Evolutionary conservation across 2,113 vertebrate species (phyloP), one percentile per base, ranked within the genome.

Genomic region (Rana temporaria): DNA sequence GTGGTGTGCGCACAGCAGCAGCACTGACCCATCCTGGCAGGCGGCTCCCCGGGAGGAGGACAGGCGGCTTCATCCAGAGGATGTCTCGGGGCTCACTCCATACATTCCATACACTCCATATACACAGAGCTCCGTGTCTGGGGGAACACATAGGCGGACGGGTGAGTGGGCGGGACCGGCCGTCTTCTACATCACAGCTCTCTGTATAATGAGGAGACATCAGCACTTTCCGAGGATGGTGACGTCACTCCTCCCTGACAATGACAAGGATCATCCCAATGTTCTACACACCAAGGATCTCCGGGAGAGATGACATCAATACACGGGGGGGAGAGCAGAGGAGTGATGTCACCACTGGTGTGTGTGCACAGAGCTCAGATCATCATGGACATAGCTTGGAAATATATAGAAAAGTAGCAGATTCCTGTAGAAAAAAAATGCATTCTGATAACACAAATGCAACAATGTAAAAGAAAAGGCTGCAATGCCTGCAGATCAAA

Each of bases 1-100:
- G 95, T 95, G 88, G 88, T 87, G 89, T 96, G 93, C 93, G 91
- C 86, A 90, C 92, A 90, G 86, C 87, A 88, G 85, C 92, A 88
- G 88, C 91, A 88, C 78, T 92, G 94, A 90, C 93, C 94, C 96
- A 97, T 96, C 87, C 87, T 82, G 90, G 86, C 84, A 62, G 48
- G 78, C 42, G 12, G 18, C 69, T 53, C 62, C 26, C 26, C 26
- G 26, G 26, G 26, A 87, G 84, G 63, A 48, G 60, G 82, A 70
- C 81, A 66, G 78, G 81, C 79, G 63, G 84, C 88, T 86, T 87
- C 90, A 88, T 89, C 84, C 91, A 88, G 7, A 72, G 74, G 62
- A 82, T 85, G 87, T 24, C 84, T 70, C 42, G 60, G 81, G 81
- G 11, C 4, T n/a, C 22, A 52, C 84, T 48, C 88, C 86, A 86